These are phyloP conservation scores for Bacillus rossius DNA, from an alignment of 1,140 invertebrate species.

Conservation along the genomic window DNA sequence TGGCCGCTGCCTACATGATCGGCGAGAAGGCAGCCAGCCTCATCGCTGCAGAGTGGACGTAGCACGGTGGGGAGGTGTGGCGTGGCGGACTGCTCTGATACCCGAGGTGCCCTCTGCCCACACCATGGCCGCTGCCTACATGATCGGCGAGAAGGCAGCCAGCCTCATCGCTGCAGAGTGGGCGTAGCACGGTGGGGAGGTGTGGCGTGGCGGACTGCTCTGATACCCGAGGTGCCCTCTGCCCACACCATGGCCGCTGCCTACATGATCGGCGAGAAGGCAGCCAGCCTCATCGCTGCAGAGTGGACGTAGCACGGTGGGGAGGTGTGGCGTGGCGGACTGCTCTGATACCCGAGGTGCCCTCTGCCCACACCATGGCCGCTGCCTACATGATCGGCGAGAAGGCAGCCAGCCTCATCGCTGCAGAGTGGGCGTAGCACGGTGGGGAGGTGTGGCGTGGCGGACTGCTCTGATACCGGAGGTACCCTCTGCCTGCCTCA, in stretches of 20 bases:
- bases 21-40: too few species aligned
- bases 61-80: conserved; percentile 32
- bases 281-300: too few species aligned
- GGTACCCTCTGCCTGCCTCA: conserved; percentile 55
- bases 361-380: conserved; percentile 55
- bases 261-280: conserved; percentile 60
- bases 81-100: conserved; percentile 46
- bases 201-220: conserved; percentile 43
- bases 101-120: conserved; percentile 54
- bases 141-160: conserved; percentile 58
- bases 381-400: conserved; percentile 59
- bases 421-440: too few species aligned
- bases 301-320: too few species aligned
- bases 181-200: too few species aligned
- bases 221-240: conserved; percentile 52
- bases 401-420: conserved; percentile 51
- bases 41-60: too few species aligned
- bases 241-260: conserved; percentile 55
- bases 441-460: conserved; percentile 36
- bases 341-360: conserved; percentile 50
- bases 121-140: conserved; percentile 53
- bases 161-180: too few species aligned
- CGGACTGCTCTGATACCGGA: conserved; percentile 49
- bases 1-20: too few species aligned
- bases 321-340: conserved; percentile 40